Evolutionary conservation across 2,113 vertebrate species (phyloP).

Genomic region (Ivindomyrus marchei): DNA sequence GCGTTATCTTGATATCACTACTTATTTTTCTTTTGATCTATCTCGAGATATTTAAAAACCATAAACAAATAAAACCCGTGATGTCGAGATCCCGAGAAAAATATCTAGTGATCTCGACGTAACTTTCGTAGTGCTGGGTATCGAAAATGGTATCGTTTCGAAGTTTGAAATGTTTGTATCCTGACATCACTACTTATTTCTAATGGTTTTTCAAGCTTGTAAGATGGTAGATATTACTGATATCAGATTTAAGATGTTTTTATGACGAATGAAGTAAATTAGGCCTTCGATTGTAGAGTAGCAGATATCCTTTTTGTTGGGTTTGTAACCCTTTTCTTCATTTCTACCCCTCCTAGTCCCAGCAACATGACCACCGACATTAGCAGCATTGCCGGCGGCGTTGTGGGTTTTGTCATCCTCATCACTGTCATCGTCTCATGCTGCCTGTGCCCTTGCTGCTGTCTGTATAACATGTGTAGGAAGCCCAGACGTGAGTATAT

Average conservation of each 20-base stretch:
- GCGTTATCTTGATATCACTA: not conserved
- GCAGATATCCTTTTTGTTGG: not conserved
- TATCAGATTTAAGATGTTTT: not conserved
- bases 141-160: not conserved
- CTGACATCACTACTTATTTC: not conserved
- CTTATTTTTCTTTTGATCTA: not conserved
- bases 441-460: conserved; percentile 86
- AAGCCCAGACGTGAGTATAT: conserved; percentile 68
- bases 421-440: conserved; percentile 68
- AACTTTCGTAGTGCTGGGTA: not conserved
- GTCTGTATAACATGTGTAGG: conserved; percentile 79
- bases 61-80: not conserved
- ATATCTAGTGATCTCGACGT: not conserved
- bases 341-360: not conserved
- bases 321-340: not conserved
- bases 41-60: not conserved
- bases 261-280: not conserved
- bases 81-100: not conserved
- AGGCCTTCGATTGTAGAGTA: not conserved
- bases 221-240: not conserved
- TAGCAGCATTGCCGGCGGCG: not conserved
- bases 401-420: conserved; percentile 39
- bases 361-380: not conserved
- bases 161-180: not conserved
- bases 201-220: not conserved